Percentiles rank a stretch among this genome's conserved stretches.
Evolutionary conservation across 2,797 vertebrate species (phyloP).

Genomic region (Sebastes dallii): DNA sequence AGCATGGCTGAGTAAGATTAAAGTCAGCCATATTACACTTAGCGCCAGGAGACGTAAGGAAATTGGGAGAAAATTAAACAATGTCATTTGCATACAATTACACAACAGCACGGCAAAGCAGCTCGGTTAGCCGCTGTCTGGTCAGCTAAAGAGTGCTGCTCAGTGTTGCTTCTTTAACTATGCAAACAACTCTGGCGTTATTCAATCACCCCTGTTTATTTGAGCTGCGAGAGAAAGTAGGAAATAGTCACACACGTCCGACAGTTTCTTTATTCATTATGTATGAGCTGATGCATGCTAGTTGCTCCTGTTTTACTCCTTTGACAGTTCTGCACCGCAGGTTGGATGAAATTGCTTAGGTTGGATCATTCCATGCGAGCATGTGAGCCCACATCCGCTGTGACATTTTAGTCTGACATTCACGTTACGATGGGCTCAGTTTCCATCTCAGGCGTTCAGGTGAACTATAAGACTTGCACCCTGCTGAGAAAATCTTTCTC

Average conservation of each 20-base stretch:
- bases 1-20: slow-evolving; percentile 67
- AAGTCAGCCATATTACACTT: slow-evolving; percentile 66
- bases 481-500: slow-evolving; percentile 55
- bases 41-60: slow-evolving; percentile 57
- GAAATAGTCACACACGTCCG: slow-evolving; percentile 25
- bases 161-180: slow-evolving; percentile 46
- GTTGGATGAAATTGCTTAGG: slow-evolving; percentile 27
- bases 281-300: slow-evolving; percentile 13
- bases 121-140: slow-evolving; percentile 51
- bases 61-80: slow-evolving; percentile 76
- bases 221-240: slow-evolving; percentile 22
- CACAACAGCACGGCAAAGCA: slow-evolving; percentile 46
- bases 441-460: slow-evolving; percentile 47
- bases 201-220: slow-evolving; percentile 60
- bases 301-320: background rate
- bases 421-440: slow-evolving; percentile 31
- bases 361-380: slow-evolving; percentile 28
- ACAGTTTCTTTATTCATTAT: slow-evolving; percentile 53
- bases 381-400: slow-evolving; percentile 8
- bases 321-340: background rate
- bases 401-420: slow-evolving; percentile 69
- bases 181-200: slow-evolving; percentile 56
- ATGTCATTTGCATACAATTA: slow-evolving; percentile 73
- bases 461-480: slow-evolving; percentile 46
- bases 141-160: slow-evolving; percentile 43